Base-by-base conservation (phyloP, 2,797 vertebrate species). In the Lophotriccus pileatus region DNA sequence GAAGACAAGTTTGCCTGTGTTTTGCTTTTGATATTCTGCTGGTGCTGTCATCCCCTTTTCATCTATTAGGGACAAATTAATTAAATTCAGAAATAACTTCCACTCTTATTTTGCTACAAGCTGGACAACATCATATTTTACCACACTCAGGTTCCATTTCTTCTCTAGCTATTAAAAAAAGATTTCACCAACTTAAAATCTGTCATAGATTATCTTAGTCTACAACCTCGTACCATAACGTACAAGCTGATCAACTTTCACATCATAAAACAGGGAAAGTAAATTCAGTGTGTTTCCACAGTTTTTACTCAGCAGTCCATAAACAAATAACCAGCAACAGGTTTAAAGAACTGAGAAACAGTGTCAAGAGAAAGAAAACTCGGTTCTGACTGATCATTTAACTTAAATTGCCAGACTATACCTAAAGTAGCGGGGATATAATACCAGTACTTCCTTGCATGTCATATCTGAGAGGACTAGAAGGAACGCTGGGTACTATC, bases 271-370 rank as follows among this genome's bases (percentile, higher is more conserved):
- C 7, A 60, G 36, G 44, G 28, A 27, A 82, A 73, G 20, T 17
- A 58, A 88, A 47, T 90, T 73, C 20, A 44, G 32, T 32, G 5
- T 13, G 19, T 68, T 91, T 53, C 36, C 16, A 14, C 1, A 37
- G 30, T 6, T 72, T 80, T 84, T 27, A 67, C 9, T 72, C n/a
- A n/a, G 25, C 34, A 36, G 36, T 25, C 58, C 52, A 46, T 41
- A 62, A 60, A 75, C 7, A 75, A 82, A 82, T n/a, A 28, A 80
- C 55, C 23, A 82, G 90, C 91, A 90, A 95, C 84, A 95, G 58
- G 93, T 93, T 87, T 87, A 53, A 49, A 24, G 52, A 83, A 64
- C 1, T 53, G 19, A 89, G 41, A 87, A 89, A 68, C 7, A 49
- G 18, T 2, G 11, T 44, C 16, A 37, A 76, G 10, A 58, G 30